A percentile compares a stretch with the other conserved stretches of the same genome.
These are phyloP conservation scores for Drosophila seguyi DNA, from an alignment of 1,140 invertebrate genomes.

Conservation along the genomic window DNA sequence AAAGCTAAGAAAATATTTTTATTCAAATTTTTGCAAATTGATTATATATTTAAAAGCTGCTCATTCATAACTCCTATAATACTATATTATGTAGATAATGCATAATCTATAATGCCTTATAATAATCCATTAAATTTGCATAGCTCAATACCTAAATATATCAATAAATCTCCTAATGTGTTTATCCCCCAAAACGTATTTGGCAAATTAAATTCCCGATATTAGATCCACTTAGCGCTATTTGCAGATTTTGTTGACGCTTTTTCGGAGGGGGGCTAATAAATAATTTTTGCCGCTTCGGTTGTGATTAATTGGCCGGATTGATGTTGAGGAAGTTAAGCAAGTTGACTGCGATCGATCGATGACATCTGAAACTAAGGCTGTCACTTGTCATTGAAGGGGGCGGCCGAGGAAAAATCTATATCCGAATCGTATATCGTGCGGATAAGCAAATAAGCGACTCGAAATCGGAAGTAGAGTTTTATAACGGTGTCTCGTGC, in stretches of 20 bases:
- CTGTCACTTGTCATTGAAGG: constrained; percentile 49
- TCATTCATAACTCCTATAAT: background rate
- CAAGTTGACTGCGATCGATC: constrained; percentile 25
- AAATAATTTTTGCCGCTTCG: constrained; percentile 12
- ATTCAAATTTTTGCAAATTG: no score
- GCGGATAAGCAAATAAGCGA: constrained; percentile 34
- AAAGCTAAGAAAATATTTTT: no score
- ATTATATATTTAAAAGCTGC: background rate
- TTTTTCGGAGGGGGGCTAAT: background rate
- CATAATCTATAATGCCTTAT: no score
- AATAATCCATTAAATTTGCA: background rate
- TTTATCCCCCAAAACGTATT: constrained; percentile 21
- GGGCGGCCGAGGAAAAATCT: constrained; percentile 28
- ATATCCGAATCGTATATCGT: constrained; percentile 32
- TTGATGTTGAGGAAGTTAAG: constrained; percentile 24
- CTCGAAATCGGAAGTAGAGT: constrained; percentile 60
- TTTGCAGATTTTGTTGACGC: constrained; percentile 20
- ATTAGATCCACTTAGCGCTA: constrained; percentile 25
- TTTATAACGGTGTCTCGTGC: constrained; percentile 68
- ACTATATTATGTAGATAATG: no score
- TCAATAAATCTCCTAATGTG: background rate
- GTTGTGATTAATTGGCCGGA: constrained; percentile 36
- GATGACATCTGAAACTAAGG: constrained; percentile 33
- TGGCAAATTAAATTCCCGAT: constrained; percentile 16
- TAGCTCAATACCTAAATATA: background rate